Base-by-base conservation (phyloP, 2,888 invertebrate species). In the Thysanoteuthis rhombus region DNA sequence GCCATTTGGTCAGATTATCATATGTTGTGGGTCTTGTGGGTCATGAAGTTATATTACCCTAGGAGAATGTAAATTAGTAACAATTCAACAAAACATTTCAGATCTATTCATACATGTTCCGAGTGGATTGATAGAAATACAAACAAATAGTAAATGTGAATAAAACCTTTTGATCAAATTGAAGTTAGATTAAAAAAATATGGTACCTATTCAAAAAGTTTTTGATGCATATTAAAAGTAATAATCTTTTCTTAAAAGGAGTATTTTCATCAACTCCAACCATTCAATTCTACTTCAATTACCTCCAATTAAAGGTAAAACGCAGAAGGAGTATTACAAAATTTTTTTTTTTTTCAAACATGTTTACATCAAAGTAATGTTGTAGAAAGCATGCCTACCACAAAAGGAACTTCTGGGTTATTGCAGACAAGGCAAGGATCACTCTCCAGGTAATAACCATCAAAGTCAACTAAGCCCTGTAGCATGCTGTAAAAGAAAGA, bases 371-470 rank as follows among this genome's bases (percentile, higher is more conserved):
- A 19, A 90, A 25, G 10, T 40, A 90, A 40, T 12, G 25, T 39
- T 22, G n/a, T 16, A 40, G 42, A 40, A 38, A 32, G n/a, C 25
- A 92, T 38, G 96, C 96, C 95, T 94, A 97, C 97, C 58, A 96
- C 94, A 95, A 96, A 97, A 25, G 99, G 98, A 38, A 99, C 98
- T 97, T 99, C 99, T 0, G 99, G 99, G 97, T 99, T 99, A 97
- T 99, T 99, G 97, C 99, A 99, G 0, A 99, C 99, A 94, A 99
- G 98, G 96, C 99, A 99, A 0, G 99, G 99, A 97, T 99, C 99
- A 40, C 99, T 99, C 97, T 99, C 99, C 94, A 99, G 97, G 97
- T 99, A 99, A 97, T 98, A 99, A 0, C 99, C 99, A 96, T 99
- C 99, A 92, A 99, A 98, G 96, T 99, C 99, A 0, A 99, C 98